Conservation (phyloP, 1,140 invertebrate genomes). For the Apis cerana region DNA sequence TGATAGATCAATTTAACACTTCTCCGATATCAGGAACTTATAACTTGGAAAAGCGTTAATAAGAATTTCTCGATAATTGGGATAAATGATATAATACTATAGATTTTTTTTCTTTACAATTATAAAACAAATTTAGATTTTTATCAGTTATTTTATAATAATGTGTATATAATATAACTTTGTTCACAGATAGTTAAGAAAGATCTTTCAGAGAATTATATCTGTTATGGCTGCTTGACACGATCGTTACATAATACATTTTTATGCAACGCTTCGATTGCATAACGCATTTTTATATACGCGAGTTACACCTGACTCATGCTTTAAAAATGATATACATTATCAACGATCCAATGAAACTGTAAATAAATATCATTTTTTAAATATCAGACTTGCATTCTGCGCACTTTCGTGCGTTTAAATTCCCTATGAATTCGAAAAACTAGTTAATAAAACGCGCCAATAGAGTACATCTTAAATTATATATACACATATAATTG, state of each 20-base stretch:
- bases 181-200: neutral
- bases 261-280: neutral
- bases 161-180: no score
- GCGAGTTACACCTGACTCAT: neutral
- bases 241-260: conserved; percentile 5
- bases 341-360: neutral
- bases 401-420: no score
- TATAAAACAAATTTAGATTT: neutral
- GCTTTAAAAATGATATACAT: neutral
- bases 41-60: no score
- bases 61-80: no score
- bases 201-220: neutral
- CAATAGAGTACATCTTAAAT: no score
- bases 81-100: no score
- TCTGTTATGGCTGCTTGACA: neutral
- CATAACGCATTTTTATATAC: neutral
- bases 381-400: neutral
- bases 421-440: no score
- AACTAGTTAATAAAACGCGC: no score
- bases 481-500: no score
- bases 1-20: neutral
- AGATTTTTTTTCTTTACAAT: no score
- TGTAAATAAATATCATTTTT: neutral
- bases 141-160: neutral
- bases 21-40: no score